Conservation (phyloP, 2,888 invertebrate species). For the Taphrorychus bicolor region DNA sequence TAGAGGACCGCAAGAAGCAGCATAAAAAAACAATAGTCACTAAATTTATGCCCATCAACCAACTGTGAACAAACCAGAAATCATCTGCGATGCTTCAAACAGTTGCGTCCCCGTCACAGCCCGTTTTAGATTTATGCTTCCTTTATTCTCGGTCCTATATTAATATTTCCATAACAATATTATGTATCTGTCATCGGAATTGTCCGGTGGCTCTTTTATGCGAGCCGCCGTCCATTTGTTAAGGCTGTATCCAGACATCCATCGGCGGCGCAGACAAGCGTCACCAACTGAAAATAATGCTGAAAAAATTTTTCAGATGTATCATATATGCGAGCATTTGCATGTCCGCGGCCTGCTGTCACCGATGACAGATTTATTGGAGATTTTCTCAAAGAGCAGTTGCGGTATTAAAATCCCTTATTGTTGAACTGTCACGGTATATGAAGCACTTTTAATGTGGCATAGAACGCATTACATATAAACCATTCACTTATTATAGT, state of each 20-base stretch:
- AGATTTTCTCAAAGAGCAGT: constrained; percentile 46
- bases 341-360: constrained; percentile 55
- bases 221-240: constrained; percentile 54
- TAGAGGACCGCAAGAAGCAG: constrained; percentile 5
- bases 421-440: constrained; percentile 46
- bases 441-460: not conserved
- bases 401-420: constrained; percentile 55
- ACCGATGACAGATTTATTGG: constrained; percentile 60
- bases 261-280: constrained; percentile 47
- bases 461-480: not conserved
- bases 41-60: constrained; percentile 43
- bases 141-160: constrained; percentile 57
- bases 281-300: constrained; percentile 40
- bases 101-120: constrained; percentile 43
- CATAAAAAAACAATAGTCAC: constrained; percentile 40
- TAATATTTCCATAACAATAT: constrained; percentile 61
- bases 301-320: constrained; percentile 53
- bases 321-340: constrained; percentile 57
- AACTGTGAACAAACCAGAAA: constrained; percentile 43
- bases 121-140: constrained; percentile 55
- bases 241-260: constrained; percentile 51
- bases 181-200: constrained; percentile 57
- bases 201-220: constrained; percentile 47
- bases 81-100: constrained; percentile 39
- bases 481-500: too few relatives aligned